Evolutionary conservation across 2,888 invertebrate genomes (phyloP), one percentile per base, ranked within the genome.

Genomic region (Phaonia tiefii): DNA sequence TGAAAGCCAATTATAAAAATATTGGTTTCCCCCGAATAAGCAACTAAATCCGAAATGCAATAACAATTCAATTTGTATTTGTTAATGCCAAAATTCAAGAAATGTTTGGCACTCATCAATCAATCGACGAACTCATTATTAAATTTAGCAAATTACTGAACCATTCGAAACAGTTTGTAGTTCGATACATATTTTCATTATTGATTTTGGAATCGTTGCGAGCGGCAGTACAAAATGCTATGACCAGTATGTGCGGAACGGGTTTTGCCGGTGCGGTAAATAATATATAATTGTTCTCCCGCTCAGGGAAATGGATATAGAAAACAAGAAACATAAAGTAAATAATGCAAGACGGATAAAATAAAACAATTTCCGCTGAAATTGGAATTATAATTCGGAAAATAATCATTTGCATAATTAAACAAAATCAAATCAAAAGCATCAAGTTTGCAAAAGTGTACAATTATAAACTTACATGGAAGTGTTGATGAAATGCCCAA

Each of bases 401-500:
- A n/a, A n/a, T n/a, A n/a, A n/a, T n/a, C n/a, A n/a, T n/a, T n/a
- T 17, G 5, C 49, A n/a, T 49, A 15, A 17, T 7, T 5, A 51
- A 1, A 51, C 1, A 3, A 51, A 51, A 51, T 20, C 51, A 17
- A 22, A 31, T 31, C 51, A 51, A 20, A 8, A 5, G 31, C 3
- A 31, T 31, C 31, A 8, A 31, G 4, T 4, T 60, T 31, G 60
- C 39, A 2, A 7, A 7, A 37, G 63, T 42, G 63, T 63, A 37
- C 37, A 11, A 39, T 66, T 72, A 56, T 65, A 17, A 70, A 82
- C 76, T 80, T 83, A 69, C 73, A 83, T 84, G 83, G 84, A 80
- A 85, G 84, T 83, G 76, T 84, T 79, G 70, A 76, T 85, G 86
- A 83, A 77, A 89, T 89, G 89, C 86, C 86, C 75, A 85, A 83